phyloP scores from a whole-genome alignment of 2,797 vertebrate species.

The Anniella stebbinsi region DNA sequence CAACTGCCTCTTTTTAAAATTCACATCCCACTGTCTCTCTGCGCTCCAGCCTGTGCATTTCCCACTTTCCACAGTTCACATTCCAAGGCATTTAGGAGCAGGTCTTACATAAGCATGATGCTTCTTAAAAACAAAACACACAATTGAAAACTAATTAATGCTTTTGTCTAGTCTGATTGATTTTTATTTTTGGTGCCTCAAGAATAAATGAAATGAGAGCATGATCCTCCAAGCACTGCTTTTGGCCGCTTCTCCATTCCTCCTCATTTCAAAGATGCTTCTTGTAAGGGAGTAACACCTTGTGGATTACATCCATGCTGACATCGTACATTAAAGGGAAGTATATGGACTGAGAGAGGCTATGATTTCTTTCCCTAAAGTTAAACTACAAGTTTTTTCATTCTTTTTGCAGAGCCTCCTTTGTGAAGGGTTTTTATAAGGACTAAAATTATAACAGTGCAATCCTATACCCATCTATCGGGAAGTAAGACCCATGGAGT shows the following conservation, averaged over 20 bases:
- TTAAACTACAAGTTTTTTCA: not conserved
- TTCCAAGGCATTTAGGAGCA: too few relatives aligned
- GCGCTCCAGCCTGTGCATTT: too few relatives aligned
- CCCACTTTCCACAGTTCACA: too few relatives aligned
- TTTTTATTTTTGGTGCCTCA: not conserved
- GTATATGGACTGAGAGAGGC: not conserved
- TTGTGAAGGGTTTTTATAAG: not conserved
- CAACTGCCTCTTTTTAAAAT: too few relatives aligned
- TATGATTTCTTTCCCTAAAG: not conserved
- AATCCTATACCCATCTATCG: too few relatives aligned
- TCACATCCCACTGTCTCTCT: too few relatives aligned
- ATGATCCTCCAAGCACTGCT: not conserved
- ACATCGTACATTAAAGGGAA: not conserved
- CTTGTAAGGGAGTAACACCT: not conserved
- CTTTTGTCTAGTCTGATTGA: slow-evolving; percentile 1
- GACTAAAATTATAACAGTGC: not conserved
- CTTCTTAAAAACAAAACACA: not conserved
- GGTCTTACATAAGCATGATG: not conserved
- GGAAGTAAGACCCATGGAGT: too few relatives aligned
- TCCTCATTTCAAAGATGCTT: not conserved
- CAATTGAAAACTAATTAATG: not conserved
- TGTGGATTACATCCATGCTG: not conserved
- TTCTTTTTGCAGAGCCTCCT: not conserved
- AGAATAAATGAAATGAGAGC: not conserved
- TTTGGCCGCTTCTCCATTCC: not conserved